Evolutionary conservation across 1,140 invertebrate genomes (phyloP), one percentile per base, ranked within the genome.

Genomic region (Tribolium madens): DNA sequence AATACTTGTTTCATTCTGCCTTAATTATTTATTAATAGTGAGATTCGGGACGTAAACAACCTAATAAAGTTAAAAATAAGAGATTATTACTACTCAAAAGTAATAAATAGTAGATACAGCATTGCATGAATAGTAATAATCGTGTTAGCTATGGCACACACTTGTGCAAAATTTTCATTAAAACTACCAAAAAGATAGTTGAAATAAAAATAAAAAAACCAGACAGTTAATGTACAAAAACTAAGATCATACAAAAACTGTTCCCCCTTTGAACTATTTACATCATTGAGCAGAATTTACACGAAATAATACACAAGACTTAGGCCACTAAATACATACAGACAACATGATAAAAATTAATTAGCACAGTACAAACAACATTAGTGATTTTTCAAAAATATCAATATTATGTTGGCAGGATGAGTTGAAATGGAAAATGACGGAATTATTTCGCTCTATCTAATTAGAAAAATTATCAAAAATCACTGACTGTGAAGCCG

Each of bases 401-500:
- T 71, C 42, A 68, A 47, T 21, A 4, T 77, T 77, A 64, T 64
- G 57, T 74, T 77, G 76, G 76, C 76, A 77, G 76, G 76, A 77
- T 77, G 71, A 74, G 26, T 77, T 71, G 69, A 69, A 33, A 64
- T 57, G 52, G 52, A 57, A 12, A 64, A 73, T 77, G 76, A 77
- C 76, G 76, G 76, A 77, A 77, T 77, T 60, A 68, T 74, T 31
- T 74, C 50, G 52, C 57, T n/a, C 57, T 64, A 64, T 26, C 36
- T 68, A 47, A 4, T 50, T 42, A 33, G 18, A 64, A 48, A n/a
- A 42, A 76, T 46, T 47, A 76, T 57, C 26, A 50, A 33, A 31
- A 52, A 53, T 88, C 85, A 90, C 83, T 89, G 88, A 81, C 87
- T 89, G 73, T 89, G 88, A 18, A 89, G 82, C 60, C 88, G 84